A percentile compares a stretch with the other conserved stretches of the same genome.
These are phyloP conservation scores for Pachypeltis micranthus DNA, from an alignment of 1,140 invertebrate genomes.

Conservation along the genomic window DNA sequence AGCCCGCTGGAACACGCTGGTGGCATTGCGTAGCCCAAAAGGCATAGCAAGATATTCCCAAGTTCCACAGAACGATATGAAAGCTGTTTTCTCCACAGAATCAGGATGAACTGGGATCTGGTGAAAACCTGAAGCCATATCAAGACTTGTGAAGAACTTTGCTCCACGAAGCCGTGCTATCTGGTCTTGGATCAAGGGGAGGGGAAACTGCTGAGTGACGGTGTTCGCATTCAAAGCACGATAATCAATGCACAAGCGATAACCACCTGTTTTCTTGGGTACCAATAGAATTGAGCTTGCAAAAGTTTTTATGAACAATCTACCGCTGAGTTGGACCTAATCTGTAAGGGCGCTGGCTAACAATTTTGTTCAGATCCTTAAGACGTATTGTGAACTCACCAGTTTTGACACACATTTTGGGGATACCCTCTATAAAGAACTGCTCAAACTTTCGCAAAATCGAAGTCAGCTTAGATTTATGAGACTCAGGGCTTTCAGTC, in stretches of 20 bases:
- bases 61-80: slow-evolving; percentile 33
- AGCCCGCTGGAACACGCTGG: slow-evolving; percentile 35
- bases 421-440: neutral
- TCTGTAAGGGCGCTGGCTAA: slow-evolving; percentile 19
- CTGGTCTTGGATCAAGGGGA: slow-evolving; percentile 26
- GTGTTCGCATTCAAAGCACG: slow-evolving; percentile 33
- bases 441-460: neutral
- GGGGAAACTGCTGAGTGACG: slow-evolving; percentile 30
- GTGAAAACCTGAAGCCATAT: slow-evolving; percentile 30
- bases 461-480: neutral
- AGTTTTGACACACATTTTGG: neutral
- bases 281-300: slow-evolving; percentile 32
- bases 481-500: neutral
- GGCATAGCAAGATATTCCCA: slow-evolving; percentile 36
- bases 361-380: slow-evolving; percentile 8
- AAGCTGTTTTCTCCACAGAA: slow-evolving; percentile 36
- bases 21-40: slow-evolving; percentile 36
- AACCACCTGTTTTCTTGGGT: slow-evolving; percentile 24
- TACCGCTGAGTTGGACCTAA: slow-evolving; percentile 13
- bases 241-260: slow-evolving; percentile 36
- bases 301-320: slow-evolving; percentile 26
- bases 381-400: slow-evolving; percentile 15
- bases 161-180: slow-evolving; percentile 27
- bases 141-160: slow-evolving; percentile 32
- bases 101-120: slow-evolving; percentile 34